Conservation (phyloP, 2,888 invertebrate species). For the Sialis fuliginosa region DNA sequence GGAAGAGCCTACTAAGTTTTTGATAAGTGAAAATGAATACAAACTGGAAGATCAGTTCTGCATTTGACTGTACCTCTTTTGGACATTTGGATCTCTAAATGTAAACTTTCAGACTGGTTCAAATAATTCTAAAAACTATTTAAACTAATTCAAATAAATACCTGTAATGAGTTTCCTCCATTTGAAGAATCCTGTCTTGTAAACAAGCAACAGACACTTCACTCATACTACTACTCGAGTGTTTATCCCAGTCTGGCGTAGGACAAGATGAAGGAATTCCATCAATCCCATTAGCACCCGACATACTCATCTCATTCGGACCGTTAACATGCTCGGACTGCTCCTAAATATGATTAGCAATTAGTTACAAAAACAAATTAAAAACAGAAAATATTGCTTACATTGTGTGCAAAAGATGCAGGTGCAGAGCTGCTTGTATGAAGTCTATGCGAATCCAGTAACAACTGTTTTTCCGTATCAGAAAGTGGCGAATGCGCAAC, state of each 20-base stretch:
- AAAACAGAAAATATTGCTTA: conserved; percentile 13
- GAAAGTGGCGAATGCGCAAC: conserved; percentile 67
- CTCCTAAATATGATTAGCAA: neutral
- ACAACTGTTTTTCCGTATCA: conserved; percentile 64
- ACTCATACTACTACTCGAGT: conserved; percentile 70
- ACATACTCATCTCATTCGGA: neutral
- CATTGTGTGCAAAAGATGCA: conserved; percentile 43
- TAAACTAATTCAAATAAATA: conserved; percentile 13
- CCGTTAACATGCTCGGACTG: neutral
- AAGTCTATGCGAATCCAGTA: conserved; percentile 49
- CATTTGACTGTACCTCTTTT: too few relatives aligned
- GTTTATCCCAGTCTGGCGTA: conserved; percentile 82
- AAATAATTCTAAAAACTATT: too few relatives aligned
- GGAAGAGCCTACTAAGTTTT: too few relatives aligned
- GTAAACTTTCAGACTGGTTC: too few relatives aligned
- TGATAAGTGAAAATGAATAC: too few relatives aligned
- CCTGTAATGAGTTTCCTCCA: conserved; percentile 80
- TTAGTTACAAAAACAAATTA: neutral
- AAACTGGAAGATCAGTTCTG: too few relatives aligned
- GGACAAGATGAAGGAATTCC: conserved; percentile 44
- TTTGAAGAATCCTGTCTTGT: conserved; percentile 83
- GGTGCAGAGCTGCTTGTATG: conserved; percentile 54
- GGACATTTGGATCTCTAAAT: too few relatives aligned
- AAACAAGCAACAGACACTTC: conserved; percentile 84
- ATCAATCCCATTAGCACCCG: conserved; percentile 6